Percentiles rank a stretch among this genome's conserved stretches.
Evolutionary conservation across 2,797 vertebrate genomes (phyloP).

Genomic region (Hoplostethus atlanticus): DNA sequence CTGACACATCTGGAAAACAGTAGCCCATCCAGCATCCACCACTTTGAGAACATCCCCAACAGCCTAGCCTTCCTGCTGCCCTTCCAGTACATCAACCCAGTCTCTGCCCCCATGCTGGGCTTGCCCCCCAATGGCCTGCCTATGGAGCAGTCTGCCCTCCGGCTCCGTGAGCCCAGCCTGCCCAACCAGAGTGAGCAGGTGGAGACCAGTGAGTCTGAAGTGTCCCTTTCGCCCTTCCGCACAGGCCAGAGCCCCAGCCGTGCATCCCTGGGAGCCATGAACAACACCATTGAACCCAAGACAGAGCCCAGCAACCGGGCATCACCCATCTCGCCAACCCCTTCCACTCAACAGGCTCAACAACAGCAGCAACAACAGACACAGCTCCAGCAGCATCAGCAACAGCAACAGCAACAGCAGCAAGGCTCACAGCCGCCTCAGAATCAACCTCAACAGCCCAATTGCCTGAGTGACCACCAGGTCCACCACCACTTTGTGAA

Average conservation of each 20-base stretch:
- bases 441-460: constrained; percentile 74
- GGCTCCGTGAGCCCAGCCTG: constrained; percentile 92
- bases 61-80: constrained; percentile 98
- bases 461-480: constrained; percentile 81
- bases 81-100: constrained; percentile 99
- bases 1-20: constrained; percentile 97
- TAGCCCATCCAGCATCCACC: constrained; percentile 98
- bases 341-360: constrained; percentile 83
- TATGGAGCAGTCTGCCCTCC: constrained; percentile 93
- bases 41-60: constrained; percentile 99
- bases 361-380: constrained; percentile 79
- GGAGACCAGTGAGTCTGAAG: constrained; percentile 96
- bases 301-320: constrained; percentile 91
- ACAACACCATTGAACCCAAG: constrained; percentile 95
- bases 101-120: constrained; percentile 95
- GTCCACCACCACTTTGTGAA: constrained; percentile 86
- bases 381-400: constrained; percentile 80
- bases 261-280: constrained; percentile 89
- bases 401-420: constrained; percentile 65
- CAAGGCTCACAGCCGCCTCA: constrained; percentile 75
- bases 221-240: constrained; percentile 94
- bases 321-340: constrained; percentile 92
- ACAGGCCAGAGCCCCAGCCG: constrained; percentile 92
- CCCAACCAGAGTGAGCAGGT: constrained; percentile 94
- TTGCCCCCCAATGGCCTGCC: constrained; percentile 96